Conservation (phyloP, 1,140 invertebrate genomes). For the Callitettix versicolor region DNA sequence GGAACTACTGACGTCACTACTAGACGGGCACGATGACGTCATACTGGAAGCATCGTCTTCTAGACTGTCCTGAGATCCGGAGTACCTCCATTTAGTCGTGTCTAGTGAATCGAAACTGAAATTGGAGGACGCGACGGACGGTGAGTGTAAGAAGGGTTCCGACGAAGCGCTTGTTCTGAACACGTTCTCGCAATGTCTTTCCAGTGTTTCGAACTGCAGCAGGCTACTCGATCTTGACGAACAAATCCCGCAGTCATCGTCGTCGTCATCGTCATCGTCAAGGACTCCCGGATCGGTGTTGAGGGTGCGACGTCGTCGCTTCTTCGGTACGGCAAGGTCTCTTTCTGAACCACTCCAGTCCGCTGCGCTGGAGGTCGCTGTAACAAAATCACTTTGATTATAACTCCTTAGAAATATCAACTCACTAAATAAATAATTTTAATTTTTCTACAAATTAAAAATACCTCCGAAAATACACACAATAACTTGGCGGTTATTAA, state of each 20-base stretch:
- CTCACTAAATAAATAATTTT: not conserved
- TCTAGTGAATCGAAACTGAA: conserved; percentile 47
- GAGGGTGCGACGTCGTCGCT: conserved; percentile 44
- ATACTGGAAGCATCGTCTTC: conserved; percentile 26
- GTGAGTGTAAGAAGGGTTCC: conserved; percentile 26
- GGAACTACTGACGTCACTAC: conserved; percentile 29
- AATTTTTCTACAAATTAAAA: not conserved
- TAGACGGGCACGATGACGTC: conserved; percentile 17
- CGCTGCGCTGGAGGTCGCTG: not conserved
- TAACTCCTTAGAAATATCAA: too few species aligned
- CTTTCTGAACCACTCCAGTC: conserved; percentile 55
- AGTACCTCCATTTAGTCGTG: conserved; percentile 34
- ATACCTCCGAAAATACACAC: too few species aligned
- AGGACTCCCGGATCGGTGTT: conserved; percentile 35
- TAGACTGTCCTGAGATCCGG: conserved; percentile 42
- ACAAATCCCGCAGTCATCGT: conserved; percentile 26
- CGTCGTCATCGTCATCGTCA: conserved; percentile 35
- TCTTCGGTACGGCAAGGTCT: conserved; percentile 66
- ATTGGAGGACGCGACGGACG: conserved; percentile 37
- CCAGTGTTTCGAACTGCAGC: conserved; percentile 68
- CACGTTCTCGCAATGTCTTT: conserved; percentile 43
- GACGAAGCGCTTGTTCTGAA: conserved; percentile 25
- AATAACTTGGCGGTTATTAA: too few species aligned
- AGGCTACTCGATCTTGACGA: conserved; percentile 59
- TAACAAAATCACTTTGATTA: too few species aligned